Evolutionary conservation across 2,888 invertebrate species (phyloP).

Genomic region (Plebejus anna): DNA sequence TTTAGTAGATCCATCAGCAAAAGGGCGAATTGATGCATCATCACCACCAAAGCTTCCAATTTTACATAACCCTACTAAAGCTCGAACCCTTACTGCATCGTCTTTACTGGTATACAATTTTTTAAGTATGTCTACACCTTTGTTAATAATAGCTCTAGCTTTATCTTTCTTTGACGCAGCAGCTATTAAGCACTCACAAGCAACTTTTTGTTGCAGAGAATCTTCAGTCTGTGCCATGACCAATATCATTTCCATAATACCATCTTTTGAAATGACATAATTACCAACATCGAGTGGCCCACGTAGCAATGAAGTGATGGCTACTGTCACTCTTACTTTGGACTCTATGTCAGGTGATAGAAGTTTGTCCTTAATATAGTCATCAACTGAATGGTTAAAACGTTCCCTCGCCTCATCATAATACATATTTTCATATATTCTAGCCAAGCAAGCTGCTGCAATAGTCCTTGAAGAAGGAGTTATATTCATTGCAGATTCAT

Average conservation of each 20-base stretch:
- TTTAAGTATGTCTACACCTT: constrained; percentile 96
- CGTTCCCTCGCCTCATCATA: constrained; percentile 89
- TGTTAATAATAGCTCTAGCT: constrained; percentile 91
- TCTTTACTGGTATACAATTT: constrained; percentile 93
- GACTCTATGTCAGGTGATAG: constrained; percentile 92
- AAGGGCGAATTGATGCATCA: constrained; percentile 95
- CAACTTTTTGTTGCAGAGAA: constrained; percentile 92
- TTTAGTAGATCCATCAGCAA: constrained; percentile 95
- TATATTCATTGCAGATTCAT: constrained; percentile 94
- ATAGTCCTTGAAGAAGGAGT: constrained; percentile 94
- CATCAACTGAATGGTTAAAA: constrained; percentile 89
- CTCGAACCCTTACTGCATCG: constrained; percentile 93
- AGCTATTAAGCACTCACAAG: constrained; percentile 97
- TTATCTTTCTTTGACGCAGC: constrained; percentile 98
- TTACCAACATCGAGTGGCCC: constrained; percentile 98
- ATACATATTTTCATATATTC: constrained; percentile 97
- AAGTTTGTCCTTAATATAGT: constrained; percentile 91
- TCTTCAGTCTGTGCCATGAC: constrained; percentile 98
- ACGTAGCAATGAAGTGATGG: constrained; percentile 92
- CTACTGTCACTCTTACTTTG: constrained; percentile 91
- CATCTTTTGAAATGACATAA: constrained; percentile 88
- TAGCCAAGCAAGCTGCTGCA: constrained; percentile 93
- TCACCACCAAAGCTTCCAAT: constrained; percentile 96
- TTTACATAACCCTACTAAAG: constrained; percentile 96
- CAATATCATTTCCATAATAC: constrained; percentile 97